Conservation (phyloP, 2,888 invertebrate genomes). For the Bellardia pandia region DNA sequence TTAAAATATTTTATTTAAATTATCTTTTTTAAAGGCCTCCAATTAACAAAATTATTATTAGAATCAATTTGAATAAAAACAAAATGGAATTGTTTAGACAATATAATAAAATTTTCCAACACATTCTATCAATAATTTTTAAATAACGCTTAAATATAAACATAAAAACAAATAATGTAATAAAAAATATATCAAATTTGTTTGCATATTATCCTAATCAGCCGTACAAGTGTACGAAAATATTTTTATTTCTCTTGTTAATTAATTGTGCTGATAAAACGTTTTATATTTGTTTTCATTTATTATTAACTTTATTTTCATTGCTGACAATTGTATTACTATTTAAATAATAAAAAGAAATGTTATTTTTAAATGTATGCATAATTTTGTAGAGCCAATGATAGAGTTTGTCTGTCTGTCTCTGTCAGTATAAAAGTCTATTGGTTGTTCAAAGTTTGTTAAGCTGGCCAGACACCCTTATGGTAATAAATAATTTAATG, state of each 20-base stretch:
- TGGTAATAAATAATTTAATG: neutral
- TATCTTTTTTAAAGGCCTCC: too few relatives aligned
- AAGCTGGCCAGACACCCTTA: neutral
- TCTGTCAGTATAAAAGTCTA: neutral
- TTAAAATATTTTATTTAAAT: too few relatives aligned
- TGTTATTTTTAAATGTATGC: too few relatives aligned
- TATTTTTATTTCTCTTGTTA: neutral
- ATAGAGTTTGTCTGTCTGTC: neutral
- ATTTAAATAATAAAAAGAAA: neutral
- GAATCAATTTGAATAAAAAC: too few relatives aligned
- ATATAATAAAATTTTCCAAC: too few relatives aligned
- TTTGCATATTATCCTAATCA: neutral
- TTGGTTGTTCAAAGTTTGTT: too few relatives aligned
- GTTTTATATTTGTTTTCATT: slow-evolving; percentile 10
- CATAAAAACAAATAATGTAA: too few relatives aligned
- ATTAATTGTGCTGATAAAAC: neutral
- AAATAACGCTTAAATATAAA: too few relatives aligned
- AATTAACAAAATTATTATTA: too few relatives aligned
- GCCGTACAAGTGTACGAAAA: neutral
- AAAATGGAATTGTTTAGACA: too few relatives aligned
- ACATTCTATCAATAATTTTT: too few relatives aligned
- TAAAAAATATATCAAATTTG: neutral
- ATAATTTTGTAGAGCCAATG: too few relatives aligned
- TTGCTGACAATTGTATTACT: neutral
- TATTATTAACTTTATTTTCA: neutral